A percentile compares a stretch with the other conserved stretches of the same genome.
Evolutionary conservation across 2,888 invertebrate species (phyloP).

Genomic region (Lissonota sp.): DNA sequence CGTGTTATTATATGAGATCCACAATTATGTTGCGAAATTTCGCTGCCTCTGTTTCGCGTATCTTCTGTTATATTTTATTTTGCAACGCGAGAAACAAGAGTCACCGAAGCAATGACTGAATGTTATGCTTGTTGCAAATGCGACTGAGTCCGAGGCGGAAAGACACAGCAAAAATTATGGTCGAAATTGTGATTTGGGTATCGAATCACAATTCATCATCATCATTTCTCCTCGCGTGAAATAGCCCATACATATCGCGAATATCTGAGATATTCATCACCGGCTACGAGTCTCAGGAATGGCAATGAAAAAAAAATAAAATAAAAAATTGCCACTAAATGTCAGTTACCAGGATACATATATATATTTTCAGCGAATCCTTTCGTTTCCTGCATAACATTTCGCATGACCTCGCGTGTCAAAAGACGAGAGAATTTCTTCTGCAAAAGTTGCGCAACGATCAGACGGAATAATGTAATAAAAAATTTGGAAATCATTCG

Average conservation of each 20-base stretch:
- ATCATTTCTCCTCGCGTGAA: neutral
- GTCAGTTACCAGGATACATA: conserved; percentile 14
- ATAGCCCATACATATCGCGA: neutral
- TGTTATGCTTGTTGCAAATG: too few species aligned
- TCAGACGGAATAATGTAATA: conserved; percentile 1
- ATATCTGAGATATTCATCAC: neutral
- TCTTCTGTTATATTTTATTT: conserved; percentile 38
- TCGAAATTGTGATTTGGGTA: too few species aligned
- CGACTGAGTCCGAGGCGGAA: too few species aligned
- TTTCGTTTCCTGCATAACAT: conserved; percentile 58
- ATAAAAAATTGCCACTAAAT: conserved; percentile 32
- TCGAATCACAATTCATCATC: neutral
- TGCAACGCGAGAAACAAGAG: conserved; percentile 14
- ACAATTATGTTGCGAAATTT: conserved; percentile 59
- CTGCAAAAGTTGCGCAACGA: conserved; percentile 22
- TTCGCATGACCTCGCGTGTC: conserved; percentile 50
- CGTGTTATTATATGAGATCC: conserved; percentile 12
- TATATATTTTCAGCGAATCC: conserved; percentile 48
- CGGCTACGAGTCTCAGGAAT: conserved; percentile 1
- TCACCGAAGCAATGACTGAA: conserved; percentile 27
- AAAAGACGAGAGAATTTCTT: conserved; percentile 34
- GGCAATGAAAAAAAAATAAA: neutral
- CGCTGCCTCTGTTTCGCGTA: conserved; percentile 40
- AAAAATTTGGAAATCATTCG: neutral
- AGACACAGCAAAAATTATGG: too few species aligned